These are phyloP conservation scores for Apamea monoglypha DNA, from an alignment of 2,888 invertebrate genomes.

Conservation along the genomic window DNA sequence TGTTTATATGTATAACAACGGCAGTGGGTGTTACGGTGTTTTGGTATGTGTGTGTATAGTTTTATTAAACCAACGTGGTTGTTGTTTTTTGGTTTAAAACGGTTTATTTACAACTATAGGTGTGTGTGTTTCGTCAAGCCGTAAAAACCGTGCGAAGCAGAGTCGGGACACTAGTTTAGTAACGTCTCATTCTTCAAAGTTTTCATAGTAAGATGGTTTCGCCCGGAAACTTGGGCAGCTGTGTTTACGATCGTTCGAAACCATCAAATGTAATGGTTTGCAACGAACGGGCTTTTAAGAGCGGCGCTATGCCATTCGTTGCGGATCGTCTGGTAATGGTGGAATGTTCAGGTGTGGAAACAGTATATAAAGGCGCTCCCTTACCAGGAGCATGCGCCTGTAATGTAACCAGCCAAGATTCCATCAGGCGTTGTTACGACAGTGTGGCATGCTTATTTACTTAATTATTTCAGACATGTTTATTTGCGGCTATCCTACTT, in stretches of 20 bases:
- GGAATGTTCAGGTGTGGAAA: constrained; percentile 34
- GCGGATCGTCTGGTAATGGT: constrained; percentile 28
- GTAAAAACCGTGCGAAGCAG: not conserved
- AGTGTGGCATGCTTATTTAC: not conserved
- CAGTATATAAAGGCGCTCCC: constrained; percentile 4
- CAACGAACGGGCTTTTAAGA: constrained; percentile 32
- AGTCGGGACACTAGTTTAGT: not conserved
- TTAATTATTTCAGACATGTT: not conserved
- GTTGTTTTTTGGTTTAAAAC: too few species aligned
- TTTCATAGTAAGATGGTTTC: constrained; percentile 37
- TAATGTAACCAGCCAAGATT: not conserved
- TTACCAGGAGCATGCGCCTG: not conserved
- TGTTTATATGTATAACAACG: not conserved
- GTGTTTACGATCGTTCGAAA: constrained; percentile 57
- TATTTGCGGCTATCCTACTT: not conserved
- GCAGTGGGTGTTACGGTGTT: not conserved
- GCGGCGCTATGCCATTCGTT: constrained; percentile 47
- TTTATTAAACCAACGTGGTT: too few species aligned
- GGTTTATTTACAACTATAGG: too few species aligned
- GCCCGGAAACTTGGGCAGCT: constrained; percentile 49
- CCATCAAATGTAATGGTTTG: constrained; percentile 56
- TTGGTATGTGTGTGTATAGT: not conserved
- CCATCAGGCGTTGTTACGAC: not conserved
- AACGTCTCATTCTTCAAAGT: constrained; percentile 37
- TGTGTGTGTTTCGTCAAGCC: not conserved